Evolutionary conservation across 2,113 vertebrate genomes (phyloP).

Genomic region (Zootoca vivipara): DNA sequence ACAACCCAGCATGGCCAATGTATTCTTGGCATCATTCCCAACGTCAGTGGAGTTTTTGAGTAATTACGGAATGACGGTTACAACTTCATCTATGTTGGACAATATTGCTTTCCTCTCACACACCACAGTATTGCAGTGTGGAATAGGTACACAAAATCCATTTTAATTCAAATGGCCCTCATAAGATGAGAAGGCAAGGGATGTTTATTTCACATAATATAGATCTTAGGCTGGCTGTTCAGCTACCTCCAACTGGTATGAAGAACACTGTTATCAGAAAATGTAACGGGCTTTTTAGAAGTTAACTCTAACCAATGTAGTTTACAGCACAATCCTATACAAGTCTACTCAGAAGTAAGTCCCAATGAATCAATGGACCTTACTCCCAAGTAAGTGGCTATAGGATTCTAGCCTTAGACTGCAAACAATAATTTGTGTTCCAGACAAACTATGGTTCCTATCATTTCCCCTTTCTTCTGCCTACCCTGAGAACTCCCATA

Average conservation of each 20-base stretch:
- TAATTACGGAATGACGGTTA: not conserved
- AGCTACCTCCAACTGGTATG: not conserved
- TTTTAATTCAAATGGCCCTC: not conserved
- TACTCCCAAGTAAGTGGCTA: too few species aligned
- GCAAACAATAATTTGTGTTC: too few species aligned
- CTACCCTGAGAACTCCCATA: not conserved
- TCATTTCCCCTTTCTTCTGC: not conserved
- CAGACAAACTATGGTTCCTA: too few species aligned
- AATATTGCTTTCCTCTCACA: not conserved
- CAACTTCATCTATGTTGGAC: not conserved
- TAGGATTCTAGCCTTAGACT: too few species aligned
- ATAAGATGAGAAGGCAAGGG: not conserved
- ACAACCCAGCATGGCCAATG: not conserved
- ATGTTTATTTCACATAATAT: not conserved
- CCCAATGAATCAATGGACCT: not conserved
- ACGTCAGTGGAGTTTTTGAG: not conserved
- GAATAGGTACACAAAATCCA: not conserved
- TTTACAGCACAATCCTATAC: not conserved
- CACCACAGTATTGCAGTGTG: not conserved
- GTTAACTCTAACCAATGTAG: not conserved
- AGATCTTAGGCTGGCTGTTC: not conserved
- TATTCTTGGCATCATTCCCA: not conserved
- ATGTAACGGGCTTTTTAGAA: not conserved
- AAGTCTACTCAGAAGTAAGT: not conserved
- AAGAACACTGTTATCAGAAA: not conserved